Evolutionary conservation across 2,888 invertebrate species (phyloP).

Genomic region (Cancer borealis): DNA sequence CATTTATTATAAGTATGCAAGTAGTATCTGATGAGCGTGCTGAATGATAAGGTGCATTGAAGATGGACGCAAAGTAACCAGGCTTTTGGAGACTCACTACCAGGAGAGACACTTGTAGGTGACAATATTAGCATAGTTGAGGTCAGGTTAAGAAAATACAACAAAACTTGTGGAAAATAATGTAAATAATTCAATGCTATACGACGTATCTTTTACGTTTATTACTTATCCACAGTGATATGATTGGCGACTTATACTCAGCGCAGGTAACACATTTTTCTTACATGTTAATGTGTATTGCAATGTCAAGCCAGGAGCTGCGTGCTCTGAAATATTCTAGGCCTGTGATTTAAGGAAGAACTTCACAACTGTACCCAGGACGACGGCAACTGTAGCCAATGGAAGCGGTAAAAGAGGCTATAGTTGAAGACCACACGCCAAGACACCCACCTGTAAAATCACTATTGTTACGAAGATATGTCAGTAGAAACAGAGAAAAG

Average conservation of each 20-base stretch:
- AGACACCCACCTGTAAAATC: no score
- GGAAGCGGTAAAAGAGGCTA: no score
- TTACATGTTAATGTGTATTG: background rate
- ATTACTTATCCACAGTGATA: background rate
- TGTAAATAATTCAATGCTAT: background rate
- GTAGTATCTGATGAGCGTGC: background rate
- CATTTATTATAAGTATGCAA: background rate
- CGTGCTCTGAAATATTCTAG: background rate
- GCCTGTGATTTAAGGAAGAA: background rate
- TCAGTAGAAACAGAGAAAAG: background rate
- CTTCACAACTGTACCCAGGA: background rate
- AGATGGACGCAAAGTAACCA: background rate
- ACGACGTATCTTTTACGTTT: background rate
- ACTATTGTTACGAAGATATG: no score
- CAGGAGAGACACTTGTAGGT: background rate
- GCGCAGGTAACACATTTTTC: no score
- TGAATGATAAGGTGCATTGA: background rate
- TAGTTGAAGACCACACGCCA: background rate
- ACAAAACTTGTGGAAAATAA: background rate
- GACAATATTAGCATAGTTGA: background rate
- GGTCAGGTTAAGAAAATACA: background rate
- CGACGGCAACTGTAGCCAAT: background rate
- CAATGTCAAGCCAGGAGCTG: background rate
- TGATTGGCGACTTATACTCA: no score
- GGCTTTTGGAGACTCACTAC: background rate